phyloP scores from a whole-genome alignment of 2,113 vertebrate species.

The Mellivora capensis region DNA sequence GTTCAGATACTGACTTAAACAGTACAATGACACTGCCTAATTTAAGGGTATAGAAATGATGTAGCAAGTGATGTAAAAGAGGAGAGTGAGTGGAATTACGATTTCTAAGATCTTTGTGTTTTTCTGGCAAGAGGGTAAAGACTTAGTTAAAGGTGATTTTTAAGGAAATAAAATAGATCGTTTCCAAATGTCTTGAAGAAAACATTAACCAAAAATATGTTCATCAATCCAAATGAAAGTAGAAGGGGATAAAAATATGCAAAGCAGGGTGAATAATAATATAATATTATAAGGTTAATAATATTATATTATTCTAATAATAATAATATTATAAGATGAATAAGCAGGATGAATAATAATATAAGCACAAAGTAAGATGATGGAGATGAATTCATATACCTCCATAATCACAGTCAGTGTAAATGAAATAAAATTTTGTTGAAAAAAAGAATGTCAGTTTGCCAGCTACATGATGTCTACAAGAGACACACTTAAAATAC shows the following conservation, averaged over 20 bases:
- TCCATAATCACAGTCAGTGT: background rate
- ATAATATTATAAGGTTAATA: background rate
- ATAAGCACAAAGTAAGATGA: background rate
- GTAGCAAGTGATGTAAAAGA: background rate
- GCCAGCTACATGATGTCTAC: background rate
- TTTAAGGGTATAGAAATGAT: background rate
- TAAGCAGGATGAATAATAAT: background rate
- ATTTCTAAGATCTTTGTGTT: background rate
- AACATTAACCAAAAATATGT: background rate
- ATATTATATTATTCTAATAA: too few species aligned
- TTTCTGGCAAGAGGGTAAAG: background rate
- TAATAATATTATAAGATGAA: background rate
- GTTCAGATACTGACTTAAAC: background rate
- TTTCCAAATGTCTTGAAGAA: background rate
- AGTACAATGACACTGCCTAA: background rate
- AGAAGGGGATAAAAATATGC: background rate
- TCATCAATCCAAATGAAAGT: background rate
- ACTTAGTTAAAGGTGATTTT: background rate
- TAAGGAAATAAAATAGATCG: background rate
- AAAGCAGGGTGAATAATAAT: background rate
- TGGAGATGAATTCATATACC: background rate
- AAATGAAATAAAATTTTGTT: background rate
- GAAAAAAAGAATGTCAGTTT: background rate
- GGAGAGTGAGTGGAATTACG: background rate
- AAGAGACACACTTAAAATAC: background rate